These are phyloP conservation scores for Drosophila nr. perissopoda DNA, from an alignment of 2,888 invertebrate species.

Conservation along the genomic window DNA sequence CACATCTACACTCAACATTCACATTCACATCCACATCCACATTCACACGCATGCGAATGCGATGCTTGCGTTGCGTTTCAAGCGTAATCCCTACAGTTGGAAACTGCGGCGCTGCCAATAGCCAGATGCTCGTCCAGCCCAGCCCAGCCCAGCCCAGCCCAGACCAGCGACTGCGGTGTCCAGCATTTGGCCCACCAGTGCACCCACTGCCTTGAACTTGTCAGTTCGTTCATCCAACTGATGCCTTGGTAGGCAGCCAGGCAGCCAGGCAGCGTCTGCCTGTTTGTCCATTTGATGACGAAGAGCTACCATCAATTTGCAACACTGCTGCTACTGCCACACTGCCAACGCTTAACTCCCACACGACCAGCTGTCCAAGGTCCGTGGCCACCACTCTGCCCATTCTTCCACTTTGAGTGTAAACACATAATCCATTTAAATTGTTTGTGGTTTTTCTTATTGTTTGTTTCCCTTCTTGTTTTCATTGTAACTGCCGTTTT, in stretches of 20 bases:
- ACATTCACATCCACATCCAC: conserved; percentile 17
- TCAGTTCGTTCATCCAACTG: conserved; percentile 66
- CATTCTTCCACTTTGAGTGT: conserved; percentile 64
- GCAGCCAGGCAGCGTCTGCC: conserved; percentile 31
- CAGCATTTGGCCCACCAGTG: conserved; percentile 26
- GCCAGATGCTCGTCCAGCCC: conserved; percentile 31
- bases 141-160: not conserved
- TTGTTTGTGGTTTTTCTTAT: conserved; percentile 79
- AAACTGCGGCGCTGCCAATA: conserved; percentile 41
- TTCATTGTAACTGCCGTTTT: conserved; percentile 61
- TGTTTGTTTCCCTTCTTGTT: conserved; percentile 72
- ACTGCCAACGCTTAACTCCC: conserved; percentile 27
- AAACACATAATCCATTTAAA: conserved; percentile 79
- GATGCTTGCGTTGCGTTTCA: conserved; percentile 39
- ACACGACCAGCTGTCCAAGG: conserved; percentile 14
- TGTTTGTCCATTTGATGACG: conserved; percentile 73
- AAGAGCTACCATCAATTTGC: conserved; percentile 76
- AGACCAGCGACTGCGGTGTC: conserved; percentile 3
- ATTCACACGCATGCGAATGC: conserved; percentile 30
- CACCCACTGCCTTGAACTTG: conserved; percentile 73
- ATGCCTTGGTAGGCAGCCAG: conserved; percentile 30
- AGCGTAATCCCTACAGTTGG: conserved; percentile 65
- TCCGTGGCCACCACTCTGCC: conserved; percentile 15
- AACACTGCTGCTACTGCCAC: conserved; percentile 52
- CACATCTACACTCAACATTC: conserved; percentile 45